A percentile compares a stretch with the other conserved stretches of the same genome.
Evolutionary conservation across 2,888 invertebrate genomes (phyloP).

Genomic region (Ichneumon xanthorius): DNA sequence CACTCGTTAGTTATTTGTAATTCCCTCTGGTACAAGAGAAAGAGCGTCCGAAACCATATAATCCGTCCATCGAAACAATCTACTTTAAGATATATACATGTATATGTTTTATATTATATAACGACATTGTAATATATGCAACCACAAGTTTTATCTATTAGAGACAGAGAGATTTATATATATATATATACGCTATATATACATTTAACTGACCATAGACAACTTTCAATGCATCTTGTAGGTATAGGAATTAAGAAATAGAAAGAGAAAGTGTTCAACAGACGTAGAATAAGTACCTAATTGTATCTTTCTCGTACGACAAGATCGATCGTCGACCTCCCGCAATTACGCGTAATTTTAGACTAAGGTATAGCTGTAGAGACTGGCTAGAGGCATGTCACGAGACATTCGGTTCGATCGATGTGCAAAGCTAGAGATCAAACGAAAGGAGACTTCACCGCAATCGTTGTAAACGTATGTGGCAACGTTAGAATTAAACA

Average conservation of each 20-base stretch:
- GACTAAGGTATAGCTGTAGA: conserved; percentile 2
- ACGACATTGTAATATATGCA: conserved; percentile 61
- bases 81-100: conserved; percentile 30
- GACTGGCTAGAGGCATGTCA: background rate
- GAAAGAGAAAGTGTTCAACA: conserved; percentile 31
- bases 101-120: conserved; percentile 53
- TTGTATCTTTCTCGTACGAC: background rate
- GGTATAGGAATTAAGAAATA: conserved; percentile 46
- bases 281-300: background rate
- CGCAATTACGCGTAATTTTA: background rate
- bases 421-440: conserved; percentile 5
- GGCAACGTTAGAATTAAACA: conserved; percentile 5
- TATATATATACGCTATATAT: background rate
- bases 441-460: conserved; percentile 24
- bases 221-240: conserved; percentile 25
- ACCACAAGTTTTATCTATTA: conserved; percentile 39
- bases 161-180: conserved; percentile 30
- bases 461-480: conserved; percentile 15
- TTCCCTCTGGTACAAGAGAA: conserved; percentile 39
- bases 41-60: conserved; percentile 49
- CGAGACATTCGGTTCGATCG: background rate
- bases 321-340: background rate
- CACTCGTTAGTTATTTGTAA: conserved; percentile 11
- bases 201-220: conserved; percentile 15
- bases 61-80: conserved; percentile 63